These are phyloP conservation scores for Barnardius zonarius DNA, from an alignment of 2,113 vertebrate species.

Conservation along the genomic window DNA sequence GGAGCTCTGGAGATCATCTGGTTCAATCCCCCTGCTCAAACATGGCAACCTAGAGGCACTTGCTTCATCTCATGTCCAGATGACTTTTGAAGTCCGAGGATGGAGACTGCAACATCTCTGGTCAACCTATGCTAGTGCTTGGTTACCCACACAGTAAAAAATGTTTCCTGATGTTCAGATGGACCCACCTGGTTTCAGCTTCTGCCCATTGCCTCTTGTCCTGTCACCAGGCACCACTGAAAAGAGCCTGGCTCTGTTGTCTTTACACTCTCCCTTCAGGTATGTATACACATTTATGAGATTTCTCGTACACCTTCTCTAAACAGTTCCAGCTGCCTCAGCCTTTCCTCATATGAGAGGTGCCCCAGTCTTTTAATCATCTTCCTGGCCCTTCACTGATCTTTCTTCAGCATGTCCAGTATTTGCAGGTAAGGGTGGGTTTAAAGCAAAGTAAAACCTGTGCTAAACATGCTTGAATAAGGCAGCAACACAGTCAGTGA, in stretches of 20 bases:
- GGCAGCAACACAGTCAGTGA: neutral
- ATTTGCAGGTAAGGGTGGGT: neutral
- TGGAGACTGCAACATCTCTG: neutral
- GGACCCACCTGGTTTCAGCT: neutral
- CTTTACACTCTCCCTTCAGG: neutral
- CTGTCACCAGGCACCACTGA: neutral
- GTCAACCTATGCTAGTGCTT: neutral
- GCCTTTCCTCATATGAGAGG: neutral
- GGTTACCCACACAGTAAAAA: neutral
- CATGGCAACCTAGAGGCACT: neutral
- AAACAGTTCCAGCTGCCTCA: neutral
- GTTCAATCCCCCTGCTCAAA: accelerated
- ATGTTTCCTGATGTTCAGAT: neutral
- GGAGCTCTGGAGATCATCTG: neutral
- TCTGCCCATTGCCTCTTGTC: neutral
- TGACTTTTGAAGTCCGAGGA: neutral
- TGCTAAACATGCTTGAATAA: neutral
- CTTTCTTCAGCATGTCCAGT: neutral
- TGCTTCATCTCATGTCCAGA: neutral
- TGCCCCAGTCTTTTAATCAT: neutral
- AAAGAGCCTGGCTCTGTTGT: neutral
- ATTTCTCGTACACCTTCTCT: neutral
- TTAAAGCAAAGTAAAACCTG: neutral
- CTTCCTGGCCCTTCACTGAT: neutral
- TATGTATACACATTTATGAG: neutral